phyloP scores from a whole-genome alignment of 2,113 vertebrate genomes.

The Chauna torquata region DNA sequence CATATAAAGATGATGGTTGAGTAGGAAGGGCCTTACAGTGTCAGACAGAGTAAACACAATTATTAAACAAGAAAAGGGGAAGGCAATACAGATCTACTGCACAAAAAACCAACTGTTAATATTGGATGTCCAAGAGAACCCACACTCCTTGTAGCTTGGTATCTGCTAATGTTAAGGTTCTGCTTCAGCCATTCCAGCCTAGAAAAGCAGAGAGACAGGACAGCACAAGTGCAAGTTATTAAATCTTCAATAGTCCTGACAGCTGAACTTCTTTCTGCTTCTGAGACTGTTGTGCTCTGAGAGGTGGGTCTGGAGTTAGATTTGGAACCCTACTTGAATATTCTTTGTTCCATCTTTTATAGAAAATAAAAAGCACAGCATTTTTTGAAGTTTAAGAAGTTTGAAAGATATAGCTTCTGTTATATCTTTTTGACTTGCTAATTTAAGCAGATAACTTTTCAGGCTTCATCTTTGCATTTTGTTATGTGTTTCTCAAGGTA shows the following conservation, averaged over 20 bases:
- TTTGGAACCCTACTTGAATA: not conserved
- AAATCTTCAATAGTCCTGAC: not conserved
- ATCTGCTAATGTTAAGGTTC: not conserved
- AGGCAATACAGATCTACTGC: not conserved
- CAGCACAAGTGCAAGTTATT: not conserved
- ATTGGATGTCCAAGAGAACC: not conserved
- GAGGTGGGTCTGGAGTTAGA: not conserved
- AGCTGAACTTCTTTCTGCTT: not conserved
- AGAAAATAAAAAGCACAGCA: not conserved
- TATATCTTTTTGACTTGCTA: not conserved
- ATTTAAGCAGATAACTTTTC: not conserved
- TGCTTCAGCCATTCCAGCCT: not conserved
- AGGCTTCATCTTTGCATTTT: not conserved
- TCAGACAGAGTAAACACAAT: not conserved
- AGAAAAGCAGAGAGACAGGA: not conserved
- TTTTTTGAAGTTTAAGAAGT: not conserved
- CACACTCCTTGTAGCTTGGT: not conserved
- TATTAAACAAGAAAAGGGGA: not conserved
- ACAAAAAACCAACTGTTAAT: not conserved
- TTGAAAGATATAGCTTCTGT: not conserved
- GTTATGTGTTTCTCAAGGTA: not conserved
- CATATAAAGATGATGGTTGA: not conserved
- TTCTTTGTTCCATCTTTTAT: not conserved
- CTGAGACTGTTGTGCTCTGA: not conserved
- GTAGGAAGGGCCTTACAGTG: not conserved